Conservation (phyloP, 1,140 invertebrate genomes). For the Drosophila watanabei region DNA sequence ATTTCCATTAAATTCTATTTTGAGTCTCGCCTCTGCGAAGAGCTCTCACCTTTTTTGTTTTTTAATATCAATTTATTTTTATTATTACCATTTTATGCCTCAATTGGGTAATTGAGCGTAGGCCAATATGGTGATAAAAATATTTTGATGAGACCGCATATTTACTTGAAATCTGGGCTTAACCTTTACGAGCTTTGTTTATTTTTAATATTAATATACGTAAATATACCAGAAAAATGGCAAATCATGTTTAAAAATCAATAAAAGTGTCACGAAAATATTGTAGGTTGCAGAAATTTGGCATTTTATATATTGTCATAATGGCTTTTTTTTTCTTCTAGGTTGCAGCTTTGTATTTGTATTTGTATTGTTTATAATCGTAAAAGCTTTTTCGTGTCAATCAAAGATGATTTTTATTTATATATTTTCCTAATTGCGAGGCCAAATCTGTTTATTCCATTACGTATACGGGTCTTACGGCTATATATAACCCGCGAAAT, state of each 20-base stretch:
- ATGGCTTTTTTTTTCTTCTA: no score
- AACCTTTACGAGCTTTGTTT: constrained; percentile 10
- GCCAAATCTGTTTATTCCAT: constrained; percentile 60
- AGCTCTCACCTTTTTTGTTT: background rate
- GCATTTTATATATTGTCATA: background rate
- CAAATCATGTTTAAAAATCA: background rate
- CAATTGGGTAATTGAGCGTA: constrained; percentile 20
- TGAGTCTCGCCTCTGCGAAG: background rate
- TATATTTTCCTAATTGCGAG: constrained; percentile 34
- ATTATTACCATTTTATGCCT: constrained; percentile 4
- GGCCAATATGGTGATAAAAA: constrained; percentile 19
- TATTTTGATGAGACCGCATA: constrained; percentile 12
- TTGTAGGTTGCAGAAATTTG: background rate
- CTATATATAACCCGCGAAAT: background rate
- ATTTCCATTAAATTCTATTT: constrained; percentile 15
- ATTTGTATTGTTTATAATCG: background rate
- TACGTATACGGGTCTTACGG: constrained; percentile 37
- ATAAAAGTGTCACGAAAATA: constrained; percentile 2
- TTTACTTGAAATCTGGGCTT: constrained; percentile 6
- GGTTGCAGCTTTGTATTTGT: no score
- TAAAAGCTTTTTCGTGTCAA: constrained; percentile 22
- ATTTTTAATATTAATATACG: background rate
- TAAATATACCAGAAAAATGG: background rate
- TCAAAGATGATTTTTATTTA: background rate
- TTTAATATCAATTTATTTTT: constrained; percentile 16